Evolutionary conservation across 2,888 invertebrate species (phyloP).

Genomic region (Plagiodera versicolora): DNA sequence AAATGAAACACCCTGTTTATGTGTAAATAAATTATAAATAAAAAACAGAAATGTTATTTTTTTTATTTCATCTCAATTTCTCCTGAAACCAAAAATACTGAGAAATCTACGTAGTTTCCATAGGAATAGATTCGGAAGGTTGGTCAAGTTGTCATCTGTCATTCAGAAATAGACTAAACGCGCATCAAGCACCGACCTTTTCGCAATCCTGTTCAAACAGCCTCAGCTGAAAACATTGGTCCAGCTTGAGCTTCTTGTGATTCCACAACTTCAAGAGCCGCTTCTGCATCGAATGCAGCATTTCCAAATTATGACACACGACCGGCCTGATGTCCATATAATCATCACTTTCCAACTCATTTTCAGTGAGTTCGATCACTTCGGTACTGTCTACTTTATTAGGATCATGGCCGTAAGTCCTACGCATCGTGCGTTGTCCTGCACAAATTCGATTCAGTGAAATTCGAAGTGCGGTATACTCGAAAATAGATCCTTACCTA

Average conservation of each 20-base stretch:
- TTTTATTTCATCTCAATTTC: too few species aligned
- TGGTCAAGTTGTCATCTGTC: too few species aligned
- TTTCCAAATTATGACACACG: slow-evolving; percentile 80
- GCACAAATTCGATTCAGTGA: too few species aligned
- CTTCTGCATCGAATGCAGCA: slow-evolving; percentile 87
- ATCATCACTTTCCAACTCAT: too few species aligned
- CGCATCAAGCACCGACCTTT: slow-evolving; percentile 67
- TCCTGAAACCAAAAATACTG: too few species aligned
- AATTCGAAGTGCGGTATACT: not conserved
- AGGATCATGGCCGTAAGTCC: slow-evolving; percentile 57
- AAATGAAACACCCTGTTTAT: too few species aligned
- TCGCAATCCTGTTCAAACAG: slow-evolving; percentile 97
- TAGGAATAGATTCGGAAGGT: too few species aligned
- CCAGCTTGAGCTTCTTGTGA: slow-evolving; percentile 89
- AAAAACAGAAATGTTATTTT: too few species aligned
- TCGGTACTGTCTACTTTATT: slow-evolving; percentile 51
- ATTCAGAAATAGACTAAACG: too few species aligned
- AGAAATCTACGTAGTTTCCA: too few species aligned
- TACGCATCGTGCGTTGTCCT: slow-evolving; percentile 73
- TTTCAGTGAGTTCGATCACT: too few species aligned
- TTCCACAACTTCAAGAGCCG: slow-evolving; percentile 94
- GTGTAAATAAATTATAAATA: too few species aligned
- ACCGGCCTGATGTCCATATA: slow-evolving; percentile 66
- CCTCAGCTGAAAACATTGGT: slow-evolving; percentile 94
- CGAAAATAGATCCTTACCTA: slow-evolving; percentile 63